A percentile compares a stretch with the other conserved stretches of the same genome.
These are phyloP conservation scores for Tiliqua scincoides DNA, from an alignment of 2,113 vertebrate genomes.

Conservation along the genomic window DNA sequence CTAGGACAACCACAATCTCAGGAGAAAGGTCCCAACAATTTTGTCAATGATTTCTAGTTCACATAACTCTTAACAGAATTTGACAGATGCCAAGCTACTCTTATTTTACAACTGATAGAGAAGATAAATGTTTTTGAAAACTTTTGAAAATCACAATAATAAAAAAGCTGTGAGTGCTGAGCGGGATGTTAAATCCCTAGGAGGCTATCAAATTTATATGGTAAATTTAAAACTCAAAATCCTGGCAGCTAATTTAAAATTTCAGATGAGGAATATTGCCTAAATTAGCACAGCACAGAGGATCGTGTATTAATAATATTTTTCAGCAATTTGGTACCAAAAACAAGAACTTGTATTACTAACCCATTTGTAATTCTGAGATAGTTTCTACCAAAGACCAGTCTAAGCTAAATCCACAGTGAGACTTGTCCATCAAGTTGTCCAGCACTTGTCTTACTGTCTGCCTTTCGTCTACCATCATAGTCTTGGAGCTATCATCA, in stretches of 20 bases:
- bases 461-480: slow-evolving; percentile 99
- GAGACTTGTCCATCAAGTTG: slow-evolving; percentile 96
- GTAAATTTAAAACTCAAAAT: not conserved
- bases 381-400: slow-evolving; percentile 97
- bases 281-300: not conserved
- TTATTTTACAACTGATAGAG: not conserved
- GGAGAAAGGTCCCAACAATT: not conserved
- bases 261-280: not conserved
- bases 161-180: not conserved
- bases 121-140: not conserved
- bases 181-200: not conserved
- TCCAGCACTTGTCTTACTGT: slow-evolving; percentile 97
- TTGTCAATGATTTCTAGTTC: not conserved
- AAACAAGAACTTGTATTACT: slow-evolving; percentile 54
- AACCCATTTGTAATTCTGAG: slow-evolving; percentile 96
- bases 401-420: slow-evolving; percentile 95
- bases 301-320: slow-evolving; percentile 14
- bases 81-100: not conserved
- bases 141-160: not conserved
- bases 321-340: slow-evolving; percentile 11
- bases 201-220: not conserved
- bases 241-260: not conserved
- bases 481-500: slow-evolving; percentile 98
- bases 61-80: not conserved
- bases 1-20: not conserved